phyloP scores from a whole-genome alignment of 1,140 invertebrate species.

The Chionoecetes opilio region DNA sequence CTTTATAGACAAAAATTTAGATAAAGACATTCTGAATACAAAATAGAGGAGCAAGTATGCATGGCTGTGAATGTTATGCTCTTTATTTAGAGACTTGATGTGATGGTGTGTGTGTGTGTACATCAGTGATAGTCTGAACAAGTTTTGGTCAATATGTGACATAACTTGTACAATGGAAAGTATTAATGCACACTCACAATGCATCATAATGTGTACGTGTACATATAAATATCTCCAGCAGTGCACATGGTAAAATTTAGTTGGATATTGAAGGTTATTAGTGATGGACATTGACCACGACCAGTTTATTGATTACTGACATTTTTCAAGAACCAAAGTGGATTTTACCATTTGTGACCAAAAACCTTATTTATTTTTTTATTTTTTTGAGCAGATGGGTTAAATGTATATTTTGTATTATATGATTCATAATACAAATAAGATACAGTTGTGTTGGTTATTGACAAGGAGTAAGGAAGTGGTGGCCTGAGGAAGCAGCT shows the following conservation, averaged over 20 bases:
- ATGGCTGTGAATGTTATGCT: not conserved
- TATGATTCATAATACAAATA: no score
- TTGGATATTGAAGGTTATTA: no score
- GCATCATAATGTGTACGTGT: not conserved
- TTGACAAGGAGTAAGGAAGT: not conserved
- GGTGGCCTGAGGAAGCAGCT: not conserved
- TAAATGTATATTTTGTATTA: no score
- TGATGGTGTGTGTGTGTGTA: not conserved
- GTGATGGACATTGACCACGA: no score
- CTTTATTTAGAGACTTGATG: not conserved
- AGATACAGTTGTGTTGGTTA: not conserved
- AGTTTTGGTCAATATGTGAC: not conserved
- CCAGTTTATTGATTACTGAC: no score
- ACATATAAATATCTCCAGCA: no score
- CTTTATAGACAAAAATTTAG: not conserved
- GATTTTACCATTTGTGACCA: no score
- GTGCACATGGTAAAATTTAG: no score
- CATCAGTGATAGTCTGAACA: not conserved
- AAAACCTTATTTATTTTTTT: no score
- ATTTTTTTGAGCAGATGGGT: no score
- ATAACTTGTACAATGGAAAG: not conserved
- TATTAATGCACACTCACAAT: not conserved
- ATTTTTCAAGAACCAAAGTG: no score
- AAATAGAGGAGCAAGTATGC: not conserved
- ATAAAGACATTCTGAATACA: not conserved